phyloP scores from a whole-genome alignment of 2,888 invertebrate species.

The Boloria euphrosyne region DNA sequence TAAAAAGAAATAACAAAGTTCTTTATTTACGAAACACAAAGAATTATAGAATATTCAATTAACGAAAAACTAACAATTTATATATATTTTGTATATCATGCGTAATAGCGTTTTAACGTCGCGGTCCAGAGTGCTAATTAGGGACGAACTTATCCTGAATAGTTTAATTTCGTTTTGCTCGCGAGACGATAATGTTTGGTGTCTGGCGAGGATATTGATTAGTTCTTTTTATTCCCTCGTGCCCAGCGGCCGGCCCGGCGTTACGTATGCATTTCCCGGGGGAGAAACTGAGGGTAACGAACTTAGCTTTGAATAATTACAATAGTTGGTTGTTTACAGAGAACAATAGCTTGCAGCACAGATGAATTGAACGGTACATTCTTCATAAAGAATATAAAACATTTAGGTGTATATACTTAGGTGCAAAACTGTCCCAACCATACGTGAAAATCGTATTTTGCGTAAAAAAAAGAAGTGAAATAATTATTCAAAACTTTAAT shows the following conservation, averaged over 20 bases:
- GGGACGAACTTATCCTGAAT: too few species aligned
- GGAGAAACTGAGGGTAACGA: conserved; percentile 30
- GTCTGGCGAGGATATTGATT: conserved; percentile 36
- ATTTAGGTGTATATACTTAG: conserved; percentile 1
- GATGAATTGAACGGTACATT: conserved; percentile 6
- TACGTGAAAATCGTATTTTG: too few species aligned
- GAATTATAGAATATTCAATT: too few species aligned
- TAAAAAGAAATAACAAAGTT: too few species aligned
- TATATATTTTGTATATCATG: too few species aligned
- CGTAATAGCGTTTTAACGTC: too few species aligned
- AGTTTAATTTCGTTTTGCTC: conserved; percentile 21
- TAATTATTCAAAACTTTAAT: too few species aligned
- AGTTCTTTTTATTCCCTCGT: conserved; percentile 32
- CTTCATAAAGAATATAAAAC: conserved; percentile 1
- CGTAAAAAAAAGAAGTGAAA: too few species aligned
- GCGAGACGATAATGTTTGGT: conserved; percentile 37
- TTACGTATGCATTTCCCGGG: conserved; percentile 38
- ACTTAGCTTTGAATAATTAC: conserved; percentile 36
- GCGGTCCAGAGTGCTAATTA: conserved; percentile 20
- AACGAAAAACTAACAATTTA: too few species aligned
- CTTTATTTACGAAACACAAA: too few species aligned
- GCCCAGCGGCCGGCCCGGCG: conserved; percentile 23
- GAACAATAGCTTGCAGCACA: conserved; percentile 10
- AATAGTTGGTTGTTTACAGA: conserved; percentile 22
- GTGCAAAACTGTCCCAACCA: too few species aligned